Evolutionary conservation across 2,888 invertebrate genomes (phyloP), one percentile per base, ranked within the genome.

Genomic region (Ashinkailepas kermadecensis): DNA sequence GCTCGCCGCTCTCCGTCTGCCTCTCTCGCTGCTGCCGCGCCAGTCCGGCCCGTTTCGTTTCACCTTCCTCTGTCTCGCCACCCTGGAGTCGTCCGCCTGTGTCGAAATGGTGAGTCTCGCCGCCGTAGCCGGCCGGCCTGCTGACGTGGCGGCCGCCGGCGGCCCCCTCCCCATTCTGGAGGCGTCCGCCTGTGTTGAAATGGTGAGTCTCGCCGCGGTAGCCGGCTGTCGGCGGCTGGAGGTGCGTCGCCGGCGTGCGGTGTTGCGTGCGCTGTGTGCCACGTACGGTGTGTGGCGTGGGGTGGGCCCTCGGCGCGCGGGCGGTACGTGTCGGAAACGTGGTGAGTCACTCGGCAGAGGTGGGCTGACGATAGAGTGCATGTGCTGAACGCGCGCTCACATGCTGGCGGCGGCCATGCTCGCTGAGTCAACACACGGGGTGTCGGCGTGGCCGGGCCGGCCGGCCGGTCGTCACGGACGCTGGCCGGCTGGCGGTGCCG

Each of bases 71-170:
- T 70, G 70, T 70, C 39, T 39, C 39, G 39, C 39, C 70, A 70
- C 39, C 70, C 70, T 70, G 70, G 70, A 70, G 70, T 12, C 70
- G 39, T 70, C 70, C 62, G 62, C 62, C 70, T 70, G 70, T 15
- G 70, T 70, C 70, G 70, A 70, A 70, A 70, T 70, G 70, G 70
- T 70, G 70, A 70, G 70, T 67, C 10, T 67, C 12, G 21, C 70
- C 70, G 70, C 13, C 39, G 65, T 67, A 67, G 39, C 65, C n/a
- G 21, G 64, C 21, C 18, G n/a, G 64, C 15, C 15, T 18, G 70
- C 39, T 23, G 70, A 23, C 70, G 25, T 25, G 23, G 23, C 11
- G 67, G 67, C 67, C 3, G 67, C 11, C 64, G 64, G 64, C 64
- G 64, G n/a, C 62, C 62, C n/a, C n/a, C 9, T 8, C 64, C 21